Evolutionary conservation across 35 echinoderm and acorn worm genomes (phyloP), one percentile per base, ranked within the genome.

Genomic region (Hemicentrotus pulcherrimus): DNA sequence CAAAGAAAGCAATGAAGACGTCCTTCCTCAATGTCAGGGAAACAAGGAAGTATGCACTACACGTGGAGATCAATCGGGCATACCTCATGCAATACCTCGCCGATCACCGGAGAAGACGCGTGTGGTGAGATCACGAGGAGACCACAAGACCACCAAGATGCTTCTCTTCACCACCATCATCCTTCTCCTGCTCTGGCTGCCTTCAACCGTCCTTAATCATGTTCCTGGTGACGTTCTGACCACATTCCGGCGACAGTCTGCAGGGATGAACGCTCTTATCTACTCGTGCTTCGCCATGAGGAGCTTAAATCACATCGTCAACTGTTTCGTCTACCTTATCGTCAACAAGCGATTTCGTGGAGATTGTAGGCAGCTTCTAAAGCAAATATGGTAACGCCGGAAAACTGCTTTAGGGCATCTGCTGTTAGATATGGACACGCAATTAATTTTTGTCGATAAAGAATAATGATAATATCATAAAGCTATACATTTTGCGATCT

Each of bases 161-260:
- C 88, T 90, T 90, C 88, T 90, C 32, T 90, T 90, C 88, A 47
- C 46, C 88, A 90, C 88, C 88, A 90, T 90, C 88, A 90, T 90
- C 46, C 18, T 90, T 47, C 46, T 90, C 46, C 88, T 47, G 12
- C 32, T 90, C 14, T 90, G 88, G 88, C 24, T 90, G 4, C 88
- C 88, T 32, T 90, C 88, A 4, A 90, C 88, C 24, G 4, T 90
- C 32, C 88, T 90, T 24, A 90, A 90, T 14, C 88, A 90, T 24
- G 24, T 90, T 4, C 88, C 88, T 7, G 88, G 88, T 47, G 88
- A 47, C 9, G 32, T 33, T 41, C 88, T 90, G 31, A 90, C 32
- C 2, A 15, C 12, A 24, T 90, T 90, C 46, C 88, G 88, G 32
- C n/a, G 65, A 78, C 88, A 90, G 46, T 90, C 88, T 41, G 10